Conservation (phyloP, 2,113 vertebrate species). For the Thomomys bottae region DNA sequence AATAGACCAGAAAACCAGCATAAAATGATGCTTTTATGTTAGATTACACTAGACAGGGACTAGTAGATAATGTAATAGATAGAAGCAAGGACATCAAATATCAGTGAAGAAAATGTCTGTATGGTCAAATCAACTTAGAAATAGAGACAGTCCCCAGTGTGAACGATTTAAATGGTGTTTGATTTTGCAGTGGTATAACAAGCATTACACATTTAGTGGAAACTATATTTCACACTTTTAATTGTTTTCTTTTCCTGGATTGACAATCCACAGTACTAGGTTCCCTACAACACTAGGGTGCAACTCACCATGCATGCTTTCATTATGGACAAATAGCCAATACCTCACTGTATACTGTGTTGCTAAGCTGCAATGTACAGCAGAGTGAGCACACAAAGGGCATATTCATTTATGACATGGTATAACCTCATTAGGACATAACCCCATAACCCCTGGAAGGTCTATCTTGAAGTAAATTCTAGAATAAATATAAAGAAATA, state of each 20-base stretch:
- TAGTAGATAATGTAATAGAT: background rate
- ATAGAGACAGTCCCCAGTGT: background rate
- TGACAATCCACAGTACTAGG: background rate
- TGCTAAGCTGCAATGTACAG: background rate
- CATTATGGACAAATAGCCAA: background rate
- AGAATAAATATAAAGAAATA: background rate
- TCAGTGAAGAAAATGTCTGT: background rate
- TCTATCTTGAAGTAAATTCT: background rate
- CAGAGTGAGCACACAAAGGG: background rate
- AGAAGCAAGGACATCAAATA: background rate
- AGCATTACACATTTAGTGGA: background rate
- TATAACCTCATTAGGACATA: too few species aligned
- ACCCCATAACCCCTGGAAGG: background rate
- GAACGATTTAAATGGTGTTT: background rate
- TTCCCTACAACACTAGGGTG: background rate
- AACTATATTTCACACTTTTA: background rate
- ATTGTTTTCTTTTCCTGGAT: background rate
- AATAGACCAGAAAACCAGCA: background rate
- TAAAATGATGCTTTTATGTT: background rate
- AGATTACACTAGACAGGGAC: background rate
- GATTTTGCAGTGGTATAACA: background rate
- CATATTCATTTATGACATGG: background rate
- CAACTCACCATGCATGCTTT: background rate
- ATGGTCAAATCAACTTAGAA: background rate
- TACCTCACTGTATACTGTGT: background rate